Conservation (phyloP, 2,797 vertebrate genomes). For the Falco naumanni region DNA sequence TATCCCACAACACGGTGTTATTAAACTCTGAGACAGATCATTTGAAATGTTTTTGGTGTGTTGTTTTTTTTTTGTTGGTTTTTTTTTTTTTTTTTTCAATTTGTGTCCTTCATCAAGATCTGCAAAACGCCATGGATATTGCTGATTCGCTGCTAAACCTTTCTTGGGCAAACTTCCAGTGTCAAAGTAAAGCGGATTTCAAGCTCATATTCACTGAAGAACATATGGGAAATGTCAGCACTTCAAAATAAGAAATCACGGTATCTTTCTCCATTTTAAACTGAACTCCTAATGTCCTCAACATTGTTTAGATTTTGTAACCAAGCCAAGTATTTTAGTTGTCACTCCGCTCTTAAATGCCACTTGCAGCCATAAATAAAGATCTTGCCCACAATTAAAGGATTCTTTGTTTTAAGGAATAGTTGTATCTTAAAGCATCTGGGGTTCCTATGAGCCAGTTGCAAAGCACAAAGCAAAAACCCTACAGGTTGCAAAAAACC, state of each 20-base stretch:
- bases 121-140: constrained; percentile 4
- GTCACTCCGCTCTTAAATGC: constrained; percentile 67
- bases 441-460: background rate
- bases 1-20: background rate
- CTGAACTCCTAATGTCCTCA: background rate
- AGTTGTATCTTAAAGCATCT: background rate
- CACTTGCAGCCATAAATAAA: constrained; percentile 36
- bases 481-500: background rate
- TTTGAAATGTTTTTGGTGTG: background rate
- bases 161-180: constrained; percentile 56
- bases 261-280: constrained; percentile 16
- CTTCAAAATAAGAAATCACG: background rate
- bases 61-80: too few relatives aligned
- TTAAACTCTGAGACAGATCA: background rate
- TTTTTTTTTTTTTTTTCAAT: background rate
- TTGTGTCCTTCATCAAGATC: constrained; percentile 25
- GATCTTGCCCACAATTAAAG: constrained; percentile 23
- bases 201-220: constrained; percentile 34
- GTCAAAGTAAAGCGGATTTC: constrained; percentile 51
- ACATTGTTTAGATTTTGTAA: constrained; percentile 13
- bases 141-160: background rate
- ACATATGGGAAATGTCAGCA: constrained; percentile 49
- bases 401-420: constrained; percentile 55
- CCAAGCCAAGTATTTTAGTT: constrained; percentile 40
- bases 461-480: background rate